Evolutionary conservation across 2,113 vertebrate genomes (phyloP), one percentile per base, ranked within the genome.

Genomic region (Chionodraco myersi): DNA sequence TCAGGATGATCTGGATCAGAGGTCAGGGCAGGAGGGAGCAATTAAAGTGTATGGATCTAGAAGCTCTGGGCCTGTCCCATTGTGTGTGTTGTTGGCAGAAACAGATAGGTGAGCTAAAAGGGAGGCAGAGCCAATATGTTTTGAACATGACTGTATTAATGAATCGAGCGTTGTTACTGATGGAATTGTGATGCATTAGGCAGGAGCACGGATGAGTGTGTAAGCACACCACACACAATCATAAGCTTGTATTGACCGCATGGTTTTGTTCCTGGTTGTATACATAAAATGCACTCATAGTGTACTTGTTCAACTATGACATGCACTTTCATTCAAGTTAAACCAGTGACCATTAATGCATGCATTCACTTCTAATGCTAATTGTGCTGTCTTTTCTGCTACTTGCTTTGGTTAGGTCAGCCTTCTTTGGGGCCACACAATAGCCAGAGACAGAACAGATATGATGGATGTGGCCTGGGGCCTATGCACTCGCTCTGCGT

Each of bases 21-120:
- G 95, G 95, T 95, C 94, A 94, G 86, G 91, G 89, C 94, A 91
- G 86, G 72, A 83, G 94, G 93, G 93, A 94, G 92, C 94, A 95
- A 95, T 94, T 94, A 95, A 92, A 93, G 75, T n/a, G 56, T 82
- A 91, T 92, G 81, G 93, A 95, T 95, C 90, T 79, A 86, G 84
- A 75, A 77, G 87, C 80, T 75, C 51, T 47, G 52, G 86, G 85
- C 73, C 81, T 53, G 66, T 82, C 91, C 89, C 58, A 86, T 88
- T 91, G 89, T 92, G 77, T 87, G 77, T 62, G 79, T 72, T 84
- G 77, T 74, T 48, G 80, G 60, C 81, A 82, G 77, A 82, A 89
- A 87, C 63, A 67, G 83, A 85, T 87, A 90, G 91, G 89, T 92
- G 88, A 86, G 84, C 72, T 78, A 75, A 84, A 85, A 87, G 80